Percentiles rank a stretch among this genome's conserved stretches.
Conservation (phyloP, 2,113 vertebrate species). For the Megaleporinus macrocephalus region DNA sequence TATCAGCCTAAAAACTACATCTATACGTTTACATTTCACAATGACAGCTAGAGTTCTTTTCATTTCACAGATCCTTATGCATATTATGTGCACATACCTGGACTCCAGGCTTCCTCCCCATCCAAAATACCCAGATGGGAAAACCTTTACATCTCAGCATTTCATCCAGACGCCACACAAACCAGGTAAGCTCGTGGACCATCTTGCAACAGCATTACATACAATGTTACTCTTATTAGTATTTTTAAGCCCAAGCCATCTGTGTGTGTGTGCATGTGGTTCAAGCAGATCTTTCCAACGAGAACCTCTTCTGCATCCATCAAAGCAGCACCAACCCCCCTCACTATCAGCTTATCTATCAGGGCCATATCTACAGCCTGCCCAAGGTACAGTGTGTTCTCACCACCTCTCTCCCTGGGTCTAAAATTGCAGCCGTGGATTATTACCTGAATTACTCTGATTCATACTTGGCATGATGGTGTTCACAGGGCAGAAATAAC, state of each 20-base stretch:
- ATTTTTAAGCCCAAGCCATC: neutral
- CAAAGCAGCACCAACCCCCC: slow-evolving; percentile 92
- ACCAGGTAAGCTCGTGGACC: slow-evolving; percentile 79
- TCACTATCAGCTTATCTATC: slow-evolving; percentile 94
- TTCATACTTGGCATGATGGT: neutral
- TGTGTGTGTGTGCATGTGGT: neutral
- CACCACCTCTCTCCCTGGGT: neutral
- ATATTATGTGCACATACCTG: slow-evolving; percentile 94
- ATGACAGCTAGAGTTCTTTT: neutral
- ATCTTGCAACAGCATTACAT: neutral
- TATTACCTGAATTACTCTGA: slow-evolving; percentile 1
- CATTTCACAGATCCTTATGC: slow-evolving; percentile 87
- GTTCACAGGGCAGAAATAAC: slow-evolving; percentile 92
- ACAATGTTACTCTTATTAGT: neutral
- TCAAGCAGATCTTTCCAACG: slow-evolving; percentile 86
- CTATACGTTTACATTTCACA: too few relatives aligned
- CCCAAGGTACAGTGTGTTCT: slow-evolving; percentile 85
- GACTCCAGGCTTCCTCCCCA: slow-evolving; percentile 94
- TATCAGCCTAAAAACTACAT: too few relatives aligned
- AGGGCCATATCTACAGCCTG: slow-evolving; percentile 89
- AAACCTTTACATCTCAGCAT: slow-evolving; percentile 96
- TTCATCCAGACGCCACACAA: slow-evolving; percentile 93
- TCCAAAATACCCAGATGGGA: slow-evolving; percentile 95
- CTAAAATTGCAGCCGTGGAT: neutral
- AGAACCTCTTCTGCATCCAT: slow-evolving; percentile 93